These are phyloP conservation scores for Hylia prasina DNA, from an alignment of 2,113 vertebrate genomes.

Conservation along the genomic window DNA sequence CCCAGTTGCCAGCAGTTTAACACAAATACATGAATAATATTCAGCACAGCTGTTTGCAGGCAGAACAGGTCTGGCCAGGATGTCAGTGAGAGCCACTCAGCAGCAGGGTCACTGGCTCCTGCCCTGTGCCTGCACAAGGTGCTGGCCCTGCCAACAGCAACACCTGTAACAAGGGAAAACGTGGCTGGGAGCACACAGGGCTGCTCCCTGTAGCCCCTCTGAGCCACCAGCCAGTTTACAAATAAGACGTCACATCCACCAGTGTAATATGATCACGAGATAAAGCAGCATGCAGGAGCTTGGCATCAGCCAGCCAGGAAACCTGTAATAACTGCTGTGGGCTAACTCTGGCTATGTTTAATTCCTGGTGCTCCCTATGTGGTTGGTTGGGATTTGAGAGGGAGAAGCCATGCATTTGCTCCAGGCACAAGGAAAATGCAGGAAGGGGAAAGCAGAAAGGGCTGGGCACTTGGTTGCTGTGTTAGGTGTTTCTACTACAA, in stretches of 20 bases:
- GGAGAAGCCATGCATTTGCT: neutral
- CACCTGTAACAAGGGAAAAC: neutral
- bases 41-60: neutral
- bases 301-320: neutral
- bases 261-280: neutral
- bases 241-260: neutral
- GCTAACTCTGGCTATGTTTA: neutral
- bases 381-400: neutral
- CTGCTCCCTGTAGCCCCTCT: neutral
- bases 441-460: neutral
- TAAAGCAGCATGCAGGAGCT: neutral
- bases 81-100: neutral
- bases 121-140: neutral
- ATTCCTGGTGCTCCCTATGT: neutral
- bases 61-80: neutral
- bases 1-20: rapidly evolving
- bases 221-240: neutral
- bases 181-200: rapidly evolving
- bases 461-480: neutral
- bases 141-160: neutral
- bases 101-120: neutral
- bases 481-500: neutral
- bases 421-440: neutral
- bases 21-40: neutral
- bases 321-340: neutral